Conservation (phyloP, 2,888 invertebrate genomes). For the Biston betularia region DNA sequence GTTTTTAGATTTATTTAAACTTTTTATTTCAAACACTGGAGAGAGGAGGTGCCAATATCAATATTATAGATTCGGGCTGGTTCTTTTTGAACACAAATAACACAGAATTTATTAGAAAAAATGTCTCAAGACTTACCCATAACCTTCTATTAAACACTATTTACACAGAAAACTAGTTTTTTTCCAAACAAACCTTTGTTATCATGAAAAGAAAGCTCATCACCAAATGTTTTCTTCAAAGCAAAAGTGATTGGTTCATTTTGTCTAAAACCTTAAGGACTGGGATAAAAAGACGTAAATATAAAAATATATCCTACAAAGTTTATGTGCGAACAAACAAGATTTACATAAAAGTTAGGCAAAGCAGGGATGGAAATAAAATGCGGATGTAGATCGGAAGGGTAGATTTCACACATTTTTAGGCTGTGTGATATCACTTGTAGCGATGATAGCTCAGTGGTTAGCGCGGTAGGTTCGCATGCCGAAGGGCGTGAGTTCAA, state of each 20-base stretch:
- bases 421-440: not conserved
- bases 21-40: too few species aligned
- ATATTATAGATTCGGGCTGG: too few species aligned
- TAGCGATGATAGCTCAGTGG: too few species aligned
- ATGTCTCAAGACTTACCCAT: not conserved
- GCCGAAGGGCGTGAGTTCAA: too few species aligned
- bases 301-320: constrained; percentile 22
- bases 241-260: constrained; percentile 25
- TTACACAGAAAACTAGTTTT: not conserved
- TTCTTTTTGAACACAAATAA: not conserved
- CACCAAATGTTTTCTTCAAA: constrained; percentile 21
- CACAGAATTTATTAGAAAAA: not conserved
- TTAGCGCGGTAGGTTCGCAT: too few species aligned
- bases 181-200: constrained; percentile 7
- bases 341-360: constrained; percentile 23
- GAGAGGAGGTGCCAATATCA: too few species aligned
- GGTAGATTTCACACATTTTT: not conserved
- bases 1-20: too few species aligned
- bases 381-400: not conserved
- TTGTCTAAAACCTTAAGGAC: constrained; percentile 24
- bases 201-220: constrained; percentile 12
- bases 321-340: constrained; percentile 23
- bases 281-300: constrained; percentile 16
- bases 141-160: not conserved
- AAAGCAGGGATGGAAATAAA: constrained; percentile 12